phyloP scores from a whole-genome alignment of 2,113 vertebrate species.

The Recurvirostra avosetta region DNA sequence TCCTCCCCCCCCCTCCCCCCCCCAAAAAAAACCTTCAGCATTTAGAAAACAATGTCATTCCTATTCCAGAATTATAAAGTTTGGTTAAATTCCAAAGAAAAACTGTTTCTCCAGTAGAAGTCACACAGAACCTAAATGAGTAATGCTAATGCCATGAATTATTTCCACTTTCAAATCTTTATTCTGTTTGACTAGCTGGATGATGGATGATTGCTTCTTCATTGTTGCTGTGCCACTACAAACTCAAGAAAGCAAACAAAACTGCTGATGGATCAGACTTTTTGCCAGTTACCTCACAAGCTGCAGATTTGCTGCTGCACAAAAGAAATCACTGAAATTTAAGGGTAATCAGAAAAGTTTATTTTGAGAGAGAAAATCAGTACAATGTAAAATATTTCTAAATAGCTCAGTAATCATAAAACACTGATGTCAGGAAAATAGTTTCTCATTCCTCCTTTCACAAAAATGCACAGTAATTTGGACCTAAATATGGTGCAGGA shows the following conservation, averaged over 20 bases:
- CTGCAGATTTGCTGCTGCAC: slow-evolving; percentile 42
- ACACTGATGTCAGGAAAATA: slow-evolving; percentile 57
- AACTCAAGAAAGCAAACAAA: slow-evolving; percentile 45
- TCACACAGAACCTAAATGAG: neutral
- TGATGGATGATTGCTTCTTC: slow-evolving; percentile 50
- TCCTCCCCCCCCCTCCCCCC: too few relatives aligned
- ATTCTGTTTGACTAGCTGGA: slow-evolving; percentile 20
- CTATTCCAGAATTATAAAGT: neutral
- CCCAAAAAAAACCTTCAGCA: neutral
- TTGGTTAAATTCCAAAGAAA: neutral
- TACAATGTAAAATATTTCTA: slow-evolving; percentile 65
- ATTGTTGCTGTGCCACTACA: slow-evolving; percentile 30
- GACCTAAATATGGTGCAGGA: slow-evolving; percentile 43
- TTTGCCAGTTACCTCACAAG: slow-evolving; percentile 61
- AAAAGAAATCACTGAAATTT: slow-evolving; percentile 64
- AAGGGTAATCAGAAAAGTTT: slow-evolving; percentile 62
- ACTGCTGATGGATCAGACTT: slow-evolving; percentile 49
- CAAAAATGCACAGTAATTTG: slow-evolving; percentile 49
- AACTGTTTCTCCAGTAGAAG: neutral
- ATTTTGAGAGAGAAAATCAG: slow-evolving; percentile 60
- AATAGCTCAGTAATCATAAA: slow-evolving; percentile 61
- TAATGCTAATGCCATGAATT: neutral
- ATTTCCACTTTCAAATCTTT: slow-evolving; percentile 23
- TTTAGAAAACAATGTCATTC: neutral
- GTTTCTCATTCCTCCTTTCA: slow-evolving; percentile 35